phyloP scores from a whole-genome alignment of 2,113 vertebrate species.

The Hyla sarda region DNA sequence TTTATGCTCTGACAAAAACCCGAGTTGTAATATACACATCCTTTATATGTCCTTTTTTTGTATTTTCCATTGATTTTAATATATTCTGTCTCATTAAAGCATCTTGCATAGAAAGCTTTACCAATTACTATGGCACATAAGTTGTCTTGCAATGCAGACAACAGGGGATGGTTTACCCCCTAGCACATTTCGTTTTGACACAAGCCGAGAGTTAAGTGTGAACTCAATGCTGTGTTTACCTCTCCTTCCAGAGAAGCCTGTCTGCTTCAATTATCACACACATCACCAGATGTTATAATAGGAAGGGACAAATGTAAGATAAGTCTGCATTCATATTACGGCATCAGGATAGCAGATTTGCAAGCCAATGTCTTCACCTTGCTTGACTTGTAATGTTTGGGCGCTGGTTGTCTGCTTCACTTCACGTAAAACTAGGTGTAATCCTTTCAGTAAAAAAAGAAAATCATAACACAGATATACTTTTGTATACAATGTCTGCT shows the following conservation, averaged over 20 bases:
- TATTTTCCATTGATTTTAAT: neutral
- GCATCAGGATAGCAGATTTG: neutral
- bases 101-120: neutral
- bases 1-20: conserved; percentile 54
- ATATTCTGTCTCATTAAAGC: neutral
- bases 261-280: conserved; percentile 56
- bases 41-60: accelerated
- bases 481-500: neutral
- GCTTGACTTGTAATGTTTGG: conserved; percentile 16
- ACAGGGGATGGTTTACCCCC: neutral
- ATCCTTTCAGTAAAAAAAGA: neutral
- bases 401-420: neutral
- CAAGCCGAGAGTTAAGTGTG: neutral
- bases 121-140: conserved; percentile 23
- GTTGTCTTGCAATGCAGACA: neutral
- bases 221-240: conserved; percentile 51
- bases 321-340: conserved; percentile 3
- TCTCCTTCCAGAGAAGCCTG: conserved; percentile 51
- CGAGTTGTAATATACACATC: neutral
- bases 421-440: neutral
- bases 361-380: neutral
- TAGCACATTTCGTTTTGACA: conserved; percentile 12
- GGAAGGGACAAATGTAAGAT: conserved; percentile 55
- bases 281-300: conserved; percentile 51
- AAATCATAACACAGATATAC: neutral